Percentiles rank a stretch among this genome's conserved stretches.
These are phyloP conservation scores for Machimus atricapillus DNA, from an alignment of 2,888 invertebrate species.

Conservation along the genomic window DNA sequence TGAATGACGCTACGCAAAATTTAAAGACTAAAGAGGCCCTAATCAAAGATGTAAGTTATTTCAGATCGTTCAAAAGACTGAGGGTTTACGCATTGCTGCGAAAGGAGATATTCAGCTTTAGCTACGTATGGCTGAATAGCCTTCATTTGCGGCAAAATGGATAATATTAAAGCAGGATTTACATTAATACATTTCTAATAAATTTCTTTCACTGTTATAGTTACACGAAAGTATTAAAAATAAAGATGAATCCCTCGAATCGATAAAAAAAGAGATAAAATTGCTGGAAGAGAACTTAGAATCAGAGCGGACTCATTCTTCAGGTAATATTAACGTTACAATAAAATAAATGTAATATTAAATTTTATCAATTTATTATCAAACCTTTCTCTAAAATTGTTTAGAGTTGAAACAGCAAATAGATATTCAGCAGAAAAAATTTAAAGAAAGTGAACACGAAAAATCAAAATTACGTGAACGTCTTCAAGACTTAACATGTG, in stretches of 20 bases:
- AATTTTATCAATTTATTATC: too few relatives aligned
- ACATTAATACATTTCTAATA: neutral
- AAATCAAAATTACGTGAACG: conserved; percentile 66
- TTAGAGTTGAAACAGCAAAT: conserved; percentile 59
- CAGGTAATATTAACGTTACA: conserved; percentile 50
- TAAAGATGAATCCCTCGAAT: conserved; percentile 68
- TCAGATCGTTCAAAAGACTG: neutral
- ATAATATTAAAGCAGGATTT: too few relatives aligned
- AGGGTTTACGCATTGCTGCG: neutral
- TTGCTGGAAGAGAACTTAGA: conserved; percentile 72
- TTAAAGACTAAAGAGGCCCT: conserved; percentile 68
- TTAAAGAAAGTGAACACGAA: conserved; percentile 64
- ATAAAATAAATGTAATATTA: too few relatives aligned
- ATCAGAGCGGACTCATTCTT: conserved; percentile 67
- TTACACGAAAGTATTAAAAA: conserved; percentile 50
- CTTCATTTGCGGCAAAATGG: neutral
- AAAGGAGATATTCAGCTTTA: neutral
- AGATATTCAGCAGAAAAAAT: conserved; percentile 57
- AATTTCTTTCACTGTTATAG: neutral
- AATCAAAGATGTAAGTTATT: conserved; percentile 63
- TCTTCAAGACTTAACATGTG: conserved; percentile 63
- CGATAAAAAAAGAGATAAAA: conserved; percentile 71
- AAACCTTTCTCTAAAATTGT: too few relatives aligned
- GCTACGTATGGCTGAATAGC: neutral
- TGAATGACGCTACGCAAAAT: conserved; percentile 71